phyloP scores from a whole-genome alignment of 2,113 vertebrate genomes.

The Clupea harengus region DNA sequence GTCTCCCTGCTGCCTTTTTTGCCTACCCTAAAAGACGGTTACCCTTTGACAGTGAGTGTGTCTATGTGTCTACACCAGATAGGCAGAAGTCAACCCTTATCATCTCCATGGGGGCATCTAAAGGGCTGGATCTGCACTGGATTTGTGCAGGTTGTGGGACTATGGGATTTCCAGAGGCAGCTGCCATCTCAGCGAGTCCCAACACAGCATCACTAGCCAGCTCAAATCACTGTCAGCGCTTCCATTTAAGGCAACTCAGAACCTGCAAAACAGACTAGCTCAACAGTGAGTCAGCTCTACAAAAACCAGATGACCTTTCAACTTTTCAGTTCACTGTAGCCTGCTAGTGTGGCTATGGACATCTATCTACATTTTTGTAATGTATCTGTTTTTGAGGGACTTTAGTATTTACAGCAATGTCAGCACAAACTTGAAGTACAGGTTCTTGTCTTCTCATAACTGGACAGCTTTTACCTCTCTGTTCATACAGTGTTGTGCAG shows the following conservation, averaged over 20 bases:
- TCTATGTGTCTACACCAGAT: background rate
- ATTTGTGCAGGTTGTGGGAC: background rate
- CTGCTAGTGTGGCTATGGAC: too few relatives aligned
- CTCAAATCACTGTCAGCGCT: background rate
- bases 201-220: background rate
- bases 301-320: background rate
- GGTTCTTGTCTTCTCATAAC: too few relatives aligned
- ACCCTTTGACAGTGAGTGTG: background rate
- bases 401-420: too few relatives aligned
- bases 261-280: background rate
- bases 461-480: too few relatives aligned
- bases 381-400: too few relatives aligned
- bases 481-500: too few relatives aligned
- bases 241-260: background rate
- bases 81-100: background rate
- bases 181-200: background rate
- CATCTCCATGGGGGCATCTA: background rate
- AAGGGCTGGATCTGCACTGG: background rate
- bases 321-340: background rate
- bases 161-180: background rate
- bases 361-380: too few relatives aligned
- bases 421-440: too few relatives aligned
- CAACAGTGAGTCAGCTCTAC: background rate
- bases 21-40: too few relatives aligned
- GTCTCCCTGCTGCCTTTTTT: too few relatives aligned